These are phyloP conservation scores for Psittacula echo DNA, from an alignment of 2,797 vertebrate genomes.

Conservation along the genomic window DNA sequence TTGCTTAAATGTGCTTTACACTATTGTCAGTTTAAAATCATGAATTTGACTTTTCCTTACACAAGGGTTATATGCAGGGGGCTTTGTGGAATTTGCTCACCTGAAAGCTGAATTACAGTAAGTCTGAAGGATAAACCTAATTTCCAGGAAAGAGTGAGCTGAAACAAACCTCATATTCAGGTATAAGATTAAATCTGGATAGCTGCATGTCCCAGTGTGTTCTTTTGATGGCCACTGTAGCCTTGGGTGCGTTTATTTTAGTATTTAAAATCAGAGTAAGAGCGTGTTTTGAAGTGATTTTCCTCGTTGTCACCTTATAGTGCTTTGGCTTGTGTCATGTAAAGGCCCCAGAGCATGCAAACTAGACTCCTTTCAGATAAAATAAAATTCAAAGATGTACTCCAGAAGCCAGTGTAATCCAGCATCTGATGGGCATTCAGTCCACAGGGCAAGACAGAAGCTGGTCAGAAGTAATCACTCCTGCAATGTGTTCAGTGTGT, in stretches of 20 bases:
- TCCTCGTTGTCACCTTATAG: not conserved
- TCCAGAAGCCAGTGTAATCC: not conserved
- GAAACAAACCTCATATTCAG: not conserved
- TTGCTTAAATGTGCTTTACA: not conserved
- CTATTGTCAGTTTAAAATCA: not conserved
- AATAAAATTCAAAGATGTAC: not conserved
- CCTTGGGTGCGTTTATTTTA: not conserved
- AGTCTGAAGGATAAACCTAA: slow-evolving; percentile 5
- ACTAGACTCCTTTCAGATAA: not conserved
- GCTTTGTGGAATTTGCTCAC: slow-evolving; percentile 24
- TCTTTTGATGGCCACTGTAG: not conserved
- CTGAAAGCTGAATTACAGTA: slow-evolving; percentile 21
- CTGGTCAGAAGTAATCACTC: not conserved
- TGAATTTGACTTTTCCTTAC: not conserved
- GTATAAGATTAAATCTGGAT: not conserved
- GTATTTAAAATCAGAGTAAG: not conserved
- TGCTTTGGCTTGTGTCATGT: not conserved
- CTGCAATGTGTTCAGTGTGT: not conserved
- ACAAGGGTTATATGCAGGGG: not conserved
- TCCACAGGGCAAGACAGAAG: not conserved
- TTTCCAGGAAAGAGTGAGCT: slow-evolving; percentile 20
- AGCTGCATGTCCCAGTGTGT: not conserved
- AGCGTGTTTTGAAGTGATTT: not conserved
- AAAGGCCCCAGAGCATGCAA: not conserved
- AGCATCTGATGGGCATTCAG: not conserved